Evolutionary conservation across 2,888 invertebrate genomes (phyloP).

Genomic region (Sussaba pulchella): DNA sequence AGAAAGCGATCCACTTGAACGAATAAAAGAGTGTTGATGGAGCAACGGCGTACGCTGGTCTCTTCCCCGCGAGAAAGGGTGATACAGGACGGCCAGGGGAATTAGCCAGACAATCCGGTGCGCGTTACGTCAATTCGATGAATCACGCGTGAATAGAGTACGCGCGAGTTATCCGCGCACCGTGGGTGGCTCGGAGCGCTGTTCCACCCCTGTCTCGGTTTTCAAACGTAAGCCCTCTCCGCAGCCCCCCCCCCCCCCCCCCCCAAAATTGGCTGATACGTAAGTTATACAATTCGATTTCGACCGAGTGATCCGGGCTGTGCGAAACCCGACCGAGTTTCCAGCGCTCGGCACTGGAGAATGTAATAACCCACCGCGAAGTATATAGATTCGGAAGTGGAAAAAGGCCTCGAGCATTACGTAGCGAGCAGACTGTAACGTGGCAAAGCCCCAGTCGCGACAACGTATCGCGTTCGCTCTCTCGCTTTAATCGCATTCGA

Average conservation of each 20-base stretch:
- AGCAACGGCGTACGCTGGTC: not conserved
- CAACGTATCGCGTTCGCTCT: conserved; percentile 76
- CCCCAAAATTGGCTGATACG: conserved; percentile 69
- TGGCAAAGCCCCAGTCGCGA: conserved; percentile 39
- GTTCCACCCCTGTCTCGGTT: conserved; percentile 4
- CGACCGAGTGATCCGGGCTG: conserved; percentile 68
- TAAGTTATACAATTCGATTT: conserved; percentile 82
- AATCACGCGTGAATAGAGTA: conserved; percentile 74
- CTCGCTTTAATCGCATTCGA: conserved; percentile 85
- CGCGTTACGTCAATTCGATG: conserved; percentile 72
- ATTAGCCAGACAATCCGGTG: conserved; percentile 74
- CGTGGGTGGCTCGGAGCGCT: conserved; percentile 38
- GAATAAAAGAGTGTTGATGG: conserved; percentile 8
- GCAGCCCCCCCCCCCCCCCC: conserved; percentile 48
- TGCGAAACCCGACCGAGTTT: conserved; percentile 25
- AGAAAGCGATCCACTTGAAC: too few relatives aligned
- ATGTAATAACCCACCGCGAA: conserved; percentile 24
- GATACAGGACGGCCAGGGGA: conserved; percentile 45
- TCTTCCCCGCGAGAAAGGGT: not conserved
- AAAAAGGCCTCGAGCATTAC: conserved; percentile 59
- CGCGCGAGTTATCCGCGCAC: conserved; percentile 14
- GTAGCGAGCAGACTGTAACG: conserved; percentile 62
- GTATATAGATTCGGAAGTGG: conserved; percentile 60
- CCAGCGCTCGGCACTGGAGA: conserved; percentile 33
- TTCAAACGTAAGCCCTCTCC: too few relatives aligned